Evolutionary conservation across 1,140 invertebrate genomes (phyloP).

Genomic region (Mesaphorura yosii): DNA sequence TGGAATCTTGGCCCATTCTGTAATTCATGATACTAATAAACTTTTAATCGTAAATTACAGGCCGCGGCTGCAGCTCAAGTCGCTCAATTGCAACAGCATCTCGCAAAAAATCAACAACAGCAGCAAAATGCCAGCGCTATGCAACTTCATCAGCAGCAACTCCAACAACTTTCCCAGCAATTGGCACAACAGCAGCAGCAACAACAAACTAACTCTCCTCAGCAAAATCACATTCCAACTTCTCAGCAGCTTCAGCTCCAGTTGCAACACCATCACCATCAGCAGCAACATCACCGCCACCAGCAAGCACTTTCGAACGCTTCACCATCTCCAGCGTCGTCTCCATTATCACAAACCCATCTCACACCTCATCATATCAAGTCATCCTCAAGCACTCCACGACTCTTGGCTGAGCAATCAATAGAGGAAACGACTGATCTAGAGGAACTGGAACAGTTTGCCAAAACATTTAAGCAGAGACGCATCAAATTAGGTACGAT

Average conservation of each 20-base stretch:
- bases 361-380: constrained; percentile 38
- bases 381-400: constrained; percentile 39
- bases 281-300: constrained; percentile 32
- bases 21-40: no score
- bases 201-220: constrained; percentile 51
- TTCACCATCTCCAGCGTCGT: constrained; percentile 18
- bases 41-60: no score
- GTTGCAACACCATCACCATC: constrained; percentile 36
- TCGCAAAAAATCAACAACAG: no score
- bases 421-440: constrained; percentile 87
- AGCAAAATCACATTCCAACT: constrained; percentile 37
- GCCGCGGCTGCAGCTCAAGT: constrained; percentile 57
- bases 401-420: constrained; percentile 54
- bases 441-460: constrained; percentile 91
- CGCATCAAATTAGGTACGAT: constrained; percentile 75
- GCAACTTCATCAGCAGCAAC: constrained; percentile 55
- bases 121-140: no score
- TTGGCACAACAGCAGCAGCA: constrained; percentile 35
- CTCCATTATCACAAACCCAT: constrained; percentile 21
- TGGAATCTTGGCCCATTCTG: no score
- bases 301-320: constrained; percentile 17
- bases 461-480: constrained; percentile 90
- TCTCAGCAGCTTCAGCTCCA: constrained; percentile 28
- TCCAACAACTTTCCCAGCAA: constrained; percentile 41
- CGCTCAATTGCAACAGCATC: no score